Conservation (phyloP, 2,113 vertebrate species). For the Phylloscopus trochiloides region DNA sequence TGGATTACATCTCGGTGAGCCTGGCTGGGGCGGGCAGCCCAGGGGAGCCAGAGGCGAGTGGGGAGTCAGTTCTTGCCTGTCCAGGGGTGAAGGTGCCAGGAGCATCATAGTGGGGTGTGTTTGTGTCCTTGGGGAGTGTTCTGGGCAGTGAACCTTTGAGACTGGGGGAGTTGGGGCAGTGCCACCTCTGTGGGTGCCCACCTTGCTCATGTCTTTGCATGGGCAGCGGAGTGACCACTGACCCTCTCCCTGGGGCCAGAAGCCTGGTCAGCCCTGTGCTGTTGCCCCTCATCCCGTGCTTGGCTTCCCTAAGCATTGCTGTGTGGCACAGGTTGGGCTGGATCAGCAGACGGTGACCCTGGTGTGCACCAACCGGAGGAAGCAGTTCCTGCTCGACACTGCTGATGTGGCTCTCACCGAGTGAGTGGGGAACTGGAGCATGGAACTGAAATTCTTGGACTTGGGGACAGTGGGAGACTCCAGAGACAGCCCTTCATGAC, state of each 20-base stretch:
- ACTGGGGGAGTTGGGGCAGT: neutral
- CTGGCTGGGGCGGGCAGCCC: fast-evolving
- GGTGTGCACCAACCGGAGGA: slow-evolving; percentile 92
- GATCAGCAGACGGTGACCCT: slow-evolving; percentile 91
- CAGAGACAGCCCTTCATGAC: neutral
- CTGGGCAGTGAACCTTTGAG: neutral
- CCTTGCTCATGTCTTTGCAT: fast-evolving
- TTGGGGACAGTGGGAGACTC: neutral
- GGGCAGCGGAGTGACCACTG: neutral
- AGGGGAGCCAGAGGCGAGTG: neutral
- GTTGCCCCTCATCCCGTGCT: neutral
- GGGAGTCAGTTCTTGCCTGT: neutral
- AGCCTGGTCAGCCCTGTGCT: neutral
- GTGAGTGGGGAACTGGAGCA: slow-evolving; percentile 68
- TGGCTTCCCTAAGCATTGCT: neutral
- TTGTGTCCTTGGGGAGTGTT: neutral
- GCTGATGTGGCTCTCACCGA: slow-evolving; percentile 85
- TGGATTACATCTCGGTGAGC: slow-evolving; percentile 96
- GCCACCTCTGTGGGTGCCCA: neutral
- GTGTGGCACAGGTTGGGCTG: slow-evolving; percentile 85
- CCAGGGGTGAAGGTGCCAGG: fast-evolving
- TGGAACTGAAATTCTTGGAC: neutral
- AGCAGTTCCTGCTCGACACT: slow-evolving; percentile 93
- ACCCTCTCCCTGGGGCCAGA: neutral
- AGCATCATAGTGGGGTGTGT: neutral